phyloP scores from a whole-genome alignment of 2,113 vertebrate species.

The Nematolebias whitei region DNA sequence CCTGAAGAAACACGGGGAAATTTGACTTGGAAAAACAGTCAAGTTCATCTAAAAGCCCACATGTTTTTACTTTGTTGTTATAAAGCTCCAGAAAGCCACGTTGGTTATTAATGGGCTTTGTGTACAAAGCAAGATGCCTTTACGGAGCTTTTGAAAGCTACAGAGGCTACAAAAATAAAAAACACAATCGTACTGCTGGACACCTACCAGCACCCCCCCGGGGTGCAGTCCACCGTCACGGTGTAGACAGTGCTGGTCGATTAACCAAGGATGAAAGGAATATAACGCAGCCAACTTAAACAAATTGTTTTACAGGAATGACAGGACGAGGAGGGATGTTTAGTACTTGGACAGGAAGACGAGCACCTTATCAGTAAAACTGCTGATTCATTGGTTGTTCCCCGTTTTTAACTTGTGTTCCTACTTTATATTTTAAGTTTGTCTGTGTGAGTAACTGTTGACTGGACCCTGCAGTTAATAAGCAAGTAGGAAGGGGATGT shows the following conservation, averaged over 20 bases:
- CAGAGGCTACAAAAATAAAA: constrained; percentile 38
- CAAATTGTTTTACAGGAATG: constrained; percentile 29
- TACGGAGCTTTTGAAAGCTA: constrained; percentile 19
- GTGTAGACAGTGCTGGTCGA: constrained; percentile 28
- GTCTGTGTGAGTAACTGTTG: constrained; percentile 33
- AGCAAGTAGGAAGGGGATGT: constrained; percentile 36
- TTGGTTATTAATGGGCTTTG: background rate
- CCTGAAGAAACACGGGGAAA: constrained; percentile 1
- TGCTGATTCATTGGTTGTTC: constrained; percentile 49
- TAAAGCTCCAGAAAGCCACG: constrained; percentile 10
- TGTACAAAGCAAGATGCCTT: background rate
- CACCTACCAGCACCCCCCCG: constrained; percentile 38
- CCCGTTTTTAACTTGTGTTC: constrained; percentile 31
- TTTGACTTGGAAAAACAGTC: constrained; percentile 26
- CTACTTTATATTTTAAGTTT: constrained; percentile 30
- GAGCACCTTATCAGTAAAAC: constrained; percentile 21
- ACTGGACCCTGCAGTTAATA: constrained; percentile 50
- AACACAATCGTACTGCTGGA: constrained; percentile 36
- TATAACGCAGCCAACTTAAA: constrained; percentile 29
- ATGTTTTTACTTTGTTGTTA: constrained; percentile 8
- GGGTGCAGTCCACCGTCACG: background rate
- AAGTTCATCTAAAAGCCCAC: background rate
- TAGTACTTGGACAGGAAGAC: constrained; percentile 23
- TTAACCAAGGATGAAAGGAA: constrained; percentile 41
- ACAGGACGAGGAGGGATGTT: background rate